Percentiles rank a stretch among this genome's conserved stretches.
phyloP scores from a whole-genome alignment of 2,888 invertebrate species.

The Cyclophora punctaria region DNA sequence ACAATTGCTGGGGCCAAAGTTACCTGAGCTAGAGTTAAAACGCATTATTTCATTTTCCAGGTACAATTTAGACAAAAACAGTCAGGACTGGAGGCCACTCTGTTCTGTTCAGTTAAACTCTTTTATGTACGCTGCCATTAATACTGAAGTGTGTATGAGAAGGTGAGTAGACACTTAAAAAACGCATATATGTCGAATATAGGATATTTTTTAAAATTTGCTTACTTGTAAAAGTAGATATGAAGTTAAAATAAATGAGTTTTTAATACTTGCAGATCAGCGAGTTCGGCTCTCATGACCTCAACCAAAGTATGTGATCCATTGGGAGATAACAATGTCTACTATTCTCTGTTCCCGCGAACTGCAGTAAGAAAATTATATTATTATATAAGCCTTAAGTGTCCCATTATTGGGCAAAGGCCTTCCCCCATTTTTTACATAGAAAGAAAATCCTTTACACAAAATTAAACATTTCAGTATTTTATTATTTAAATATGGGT shows the following conservation, averaged over 20 bases:
- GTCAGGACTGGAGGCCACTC: conserved; percentile 80
- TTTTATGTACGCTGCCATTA: conserved; percentile 93
- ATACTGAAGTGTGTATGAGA: conserved; percentile 88
- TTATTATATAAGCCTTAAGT: too few relatives aligned
- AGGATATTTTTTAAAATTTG: too few relatives aligned
- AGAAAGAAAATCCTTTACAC: too few relatives aligned
- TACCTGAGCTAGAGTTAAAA: too few relatives aligned
- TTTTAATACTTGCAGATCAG: conserved; percentile 38
- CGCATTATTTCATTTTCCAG: conserved; percentile 37
- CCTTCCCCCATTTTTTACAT: too few relatives aligned
- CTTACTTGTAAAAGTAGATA: too few relatives aligned
- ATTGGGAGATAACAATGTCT: conserved; percentile 57
- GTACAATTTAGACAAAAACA: conserved; percentile 80
- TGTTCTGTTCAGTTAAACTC: conserved; percentile 91
- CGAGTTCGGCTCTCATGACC: conserved; percentile 40
- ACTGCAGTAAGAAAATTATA: conserved; percentile 31
- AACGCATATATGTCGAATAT: too few relatives aligned
- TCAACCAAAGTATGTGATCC: conserved; percentile 62
- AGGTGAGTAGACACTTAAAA: conserved; percentile 40
- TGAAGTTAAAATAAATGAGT: not conserved
- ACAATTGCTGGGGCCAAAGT: too few relatives aligned
- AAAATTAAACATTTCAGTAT: too few relatives aligned
- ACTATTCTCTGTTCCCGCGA: conserved; percentile 54
- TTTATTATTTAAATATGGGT: too few relatives aligned
- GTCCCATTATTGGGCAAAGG: too few relatives aligned